Evolutionary conservation across 2,888 invertebrate genomes (phyloP), one percentile per base, ranked within the genome.

Genomic region (Oscheius sp.): DNA sequence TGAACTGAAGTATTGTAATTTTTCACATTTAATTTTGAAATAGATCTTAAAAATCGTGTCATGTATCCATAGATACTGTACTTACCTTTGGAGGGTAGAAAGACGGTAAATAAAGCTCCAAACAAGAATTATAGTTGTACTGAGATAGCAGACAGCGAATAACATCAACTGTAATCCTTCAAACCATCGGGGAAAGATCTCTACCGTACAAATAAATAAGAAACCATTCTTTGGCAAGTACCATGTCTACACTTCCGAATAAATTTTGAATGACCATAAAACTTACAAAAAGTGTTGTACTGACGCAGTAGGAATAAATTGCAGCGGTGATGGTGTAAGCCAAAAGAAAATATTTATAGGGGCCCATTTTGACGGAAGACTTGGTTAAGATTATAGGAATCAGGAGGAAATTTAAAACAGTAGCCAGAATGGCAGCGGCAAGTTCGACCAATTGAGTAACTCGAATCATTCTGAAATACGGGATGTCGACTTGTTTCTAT

Each of bases 151-250:
- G 16, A 18, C 29, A 27, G 49, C 18, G 27, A 66, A 52, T 25
- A 6, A 52, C 29, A 49, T 29, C 2, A 66, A 16, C 27, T 66
- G 66, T 16, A 66, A n/a, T 12, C 27, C 25, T 52, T 66, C 29
- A 27, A 66, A 29, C 52, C 52, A 66, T 52, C 35, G 49, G 2
- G 66, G 66, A 7, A 66, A 49, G 2, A 66, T 49, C 9, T 66
- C 66, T 12, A 66, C 52, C 7, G 66, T 66, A 12, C 49, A 52
- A 12, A 66, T 18, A 27, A 49, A 52, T n/a, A 66, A 52, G 21
- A 13, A 52, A 13, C 66, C 66, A 35, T 66, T 66, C 5, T 13
- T 5, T 0, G 52, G 49, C 7, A 49, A 9, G 52, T 52, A 66
- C 49, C 52, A 66, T 7, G 66, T 66, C 66, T 66, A 21, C n/a